phyloP scores from a whole-genome alignment of 1,140 invertebrate genomes.

The Stenopsyche tienmushanensis region DNA sequence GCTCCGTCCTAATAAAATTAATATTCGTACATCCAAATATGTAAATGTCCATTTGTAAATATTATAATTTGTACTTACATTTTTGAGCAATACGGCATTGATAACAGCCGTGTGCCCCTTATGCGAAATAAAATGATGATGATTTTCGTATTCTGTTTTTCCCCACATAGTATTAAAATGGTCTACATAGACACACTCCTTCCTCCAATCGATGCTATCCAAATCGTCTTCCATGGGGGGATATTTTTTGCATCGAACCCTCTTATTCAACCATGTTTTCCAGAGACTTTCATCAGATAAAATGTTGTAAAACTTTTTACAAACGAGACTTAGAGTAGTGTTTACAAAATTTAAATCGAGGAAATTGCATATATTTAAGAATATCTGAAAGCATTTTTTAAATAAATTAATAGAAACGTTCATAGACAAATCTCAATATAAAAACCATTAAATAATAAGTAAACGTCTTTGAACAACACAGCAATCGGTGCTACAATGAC shows the following conservation, averaged over 20 bases:
- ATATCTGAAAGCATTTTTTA: constrained; percentile 46
- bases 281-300: constrained; percentile 51
- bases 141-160: constrained; percentile 47
- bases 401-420: neutral
- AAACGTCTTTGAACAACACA: neutral
- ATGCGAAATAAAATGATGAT: constrained; percentile 49
- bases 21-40: neutral
- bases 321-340: constrained; percentile 50
- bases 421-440: neutral
- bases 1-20: constrained; percentile 47
- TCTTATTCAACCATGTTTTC: constrained; percentile 51
- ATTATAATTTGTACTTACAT: constrained; percentile 46
- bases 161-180: constrained; percentile 49
- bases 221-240: constrained; percentile 46
- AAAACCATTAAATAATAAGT: neutral
- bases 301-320: constrained; percentile 51
- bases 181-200: constrained; percentile 51
- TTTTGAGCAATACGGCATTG: constrained; percentile 52
- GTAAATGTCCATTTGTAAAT: neutral
- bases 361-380: constrained; percentile 54
- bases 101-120: constrained; percentile 54
- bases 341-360: constrained; percentile 51
- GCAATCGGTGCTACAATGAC: neutral
- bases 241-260: constrained; percentile 47
- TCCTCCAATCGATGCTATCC: constrained; percentile 47